Evolutionary conservation across 2,888 invertebrate genomes (phyloP).

Genomic region (Cantharis nigra): DNA sequence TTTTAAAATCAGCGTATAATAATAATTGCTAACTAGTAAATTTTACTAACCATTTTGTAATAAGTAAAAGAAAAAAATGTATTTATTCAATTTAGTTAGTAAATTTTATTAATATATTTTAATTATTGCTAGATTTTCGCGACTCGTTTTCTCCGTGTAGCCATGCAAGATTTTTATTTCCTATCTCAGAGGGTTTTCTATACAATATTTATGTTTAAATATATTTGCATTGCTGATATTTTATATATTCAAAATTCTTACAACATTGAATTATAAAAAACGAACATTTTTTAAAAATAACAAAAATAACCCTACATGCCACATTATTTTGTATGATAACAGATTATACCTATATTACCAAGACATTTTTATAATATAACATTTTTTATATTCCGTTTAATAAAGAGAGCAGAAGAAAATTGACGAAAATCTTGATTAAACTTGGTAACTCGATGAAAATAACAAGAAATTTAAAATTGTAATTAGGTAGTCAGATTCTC

Average conservation of each 20-base stretch:
- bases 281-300: background rate
- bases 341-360: background rate
- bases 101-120: too few species aligned
- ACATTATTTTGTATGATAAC: background rate
- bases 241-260: background rate
- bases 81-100: too few species aligned
- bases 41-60: too few species aligned
- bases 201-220: background rate
- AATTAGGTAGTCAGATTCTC: slow-evolving; percentile 41
- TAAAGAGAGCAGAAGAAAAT: slow-evolving; percentile 35
- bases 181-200: background rate
- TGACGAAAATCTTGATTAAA: slow-evolving; percentile 36
- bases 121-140: too few species aligned
- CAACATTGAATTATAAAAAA: background rate
- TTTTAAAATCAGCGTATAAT: too few species aligned
- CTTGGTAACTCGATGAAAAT: slow-evolving; percentile 30
- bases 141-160: too few species aligned
- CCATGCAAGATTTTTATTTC: background rate
- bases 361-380: background rate
- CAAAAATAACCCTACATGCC: background rate
- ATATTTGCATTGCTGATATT: background rate
- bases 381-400: slow-evolving; percentile 31
- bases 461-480: slow-evolving; percentile 50
- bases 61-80: too few species aligned
- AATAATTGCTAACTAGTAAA: too few species aligned